Evolutionary conservation across 2,888 invertebrate genomes (phyloP).

Genomic region (Eledone cirrhosa): DNA sequence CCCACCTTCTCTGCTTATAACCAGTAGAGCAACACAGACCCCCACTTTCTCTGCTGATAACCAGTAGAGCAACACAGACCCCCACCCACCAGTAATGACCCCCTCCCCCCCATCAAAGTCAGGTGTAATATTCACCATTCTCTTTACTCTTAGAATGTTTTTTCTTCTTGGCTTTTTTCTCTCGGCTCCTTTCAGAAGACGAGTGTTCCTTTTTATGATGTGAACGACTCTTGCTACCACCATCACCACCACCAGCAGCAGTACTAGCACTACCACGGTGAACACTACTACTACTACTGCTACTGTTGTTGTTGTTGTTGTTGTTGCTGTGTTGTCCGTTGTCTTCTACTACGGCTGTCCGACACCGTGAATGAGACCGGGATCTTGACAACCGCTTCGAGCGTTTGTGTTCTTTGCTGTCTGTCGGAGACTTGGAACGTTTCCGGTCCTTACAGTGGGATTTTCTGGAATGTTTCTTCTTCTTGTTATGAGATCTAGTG

Average conservation of each 20-base stretch:
- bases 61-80: too few species aligned
- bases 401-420: neutral
- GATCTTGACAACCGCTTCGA: neutral
- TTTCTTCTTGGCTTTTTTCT: constrained; percentile 18
- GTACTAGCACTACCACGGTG: neutral
- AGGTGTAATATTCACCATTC: constrained; percentile 4
- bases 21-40: too few species aligned
- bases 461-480: constrained; percentile 23
- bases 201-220: constrained; percentile 19
- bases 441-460: constrained; percentile 4
- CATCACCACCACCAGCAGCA: neutral
- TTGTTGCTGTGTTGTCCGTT: too few species aligned
- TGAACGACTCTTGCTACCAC: neutral
- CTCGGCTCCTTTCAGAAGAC: neutral
- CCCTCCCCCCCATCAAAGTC: neutral
- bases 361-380: neutral
- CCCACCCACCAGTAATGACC: too few species aligned
- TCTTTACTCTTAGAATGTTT: constrained; percentile 2
- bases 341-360: neutral
- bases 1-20: too few species aligned
- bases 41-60: too few species aligned
- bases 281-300: neutral
- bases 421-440: constrained; percentile 5
- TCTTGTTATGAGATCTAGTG: constrained; percentile 5
- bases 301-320: neutral